These are phyloP conservation scores for Polymixis lichenea DNA, from an alignment of 2,888 invertebrate genomes.

Conservation along the genomic window DNA sequence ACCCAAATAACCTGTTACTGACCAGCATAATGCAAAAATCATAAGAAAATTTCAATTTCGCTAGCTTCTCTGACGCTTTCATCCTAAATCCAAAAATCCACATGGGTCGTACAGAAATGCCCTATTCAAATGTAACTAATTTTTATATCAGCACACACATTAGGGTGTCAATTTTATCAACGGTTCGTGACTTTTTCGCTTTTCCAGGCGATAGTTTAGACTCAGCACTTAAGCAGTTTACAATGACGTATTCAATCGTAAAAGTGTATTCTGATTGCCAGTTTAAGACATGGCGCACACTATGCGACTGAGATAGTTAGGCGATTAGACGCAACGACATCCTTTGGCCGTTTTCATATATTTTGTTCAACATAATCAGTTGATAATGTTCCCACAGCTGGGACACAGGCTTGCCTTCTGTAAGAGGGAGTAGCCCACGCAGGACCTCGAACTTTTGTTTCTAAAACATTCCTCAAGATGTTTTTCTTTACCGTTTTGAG, in stretches of 20 bases:
- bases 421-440: too few species aligned
- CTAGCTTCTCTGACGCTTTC: too few species aligned
- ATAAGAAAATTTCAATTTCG: too few species aligned
- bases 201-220: not conserved
- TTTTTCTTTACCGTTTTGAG: too few species aligned
- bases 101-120: not conserved
- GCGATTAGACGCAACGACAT: not conserved
- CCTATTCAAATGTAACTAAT: not conserved
- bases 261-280: conserved; percentile 25
- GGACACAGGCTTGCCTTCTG: too few species aligned
- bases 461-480: too few species aligned
- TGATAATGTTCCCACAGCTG: too few species aligned
- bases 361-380: too few species aligned
- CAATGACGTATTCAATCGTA: conserved; percentile 27
- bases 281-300: not conserved
- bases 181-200: conserved; percentile 49
- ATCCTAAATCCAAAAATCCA: not conserved
- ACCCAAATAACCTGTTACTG: too few species aligned
- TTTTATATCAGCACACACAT: conserved; percentile 25
- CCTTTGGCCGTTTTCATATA: not conserved
- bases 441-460: too few species aligned
- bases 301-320: not conserved
- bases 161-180: conserved; percentile 29
- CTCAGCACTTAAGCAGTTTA: conserved; percentile 23
- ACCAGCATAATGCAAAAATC: too few species aligned